Conservation (phyloP, 2,113 vertebrate genomes). For the Rhinogobius similis region DNA sequence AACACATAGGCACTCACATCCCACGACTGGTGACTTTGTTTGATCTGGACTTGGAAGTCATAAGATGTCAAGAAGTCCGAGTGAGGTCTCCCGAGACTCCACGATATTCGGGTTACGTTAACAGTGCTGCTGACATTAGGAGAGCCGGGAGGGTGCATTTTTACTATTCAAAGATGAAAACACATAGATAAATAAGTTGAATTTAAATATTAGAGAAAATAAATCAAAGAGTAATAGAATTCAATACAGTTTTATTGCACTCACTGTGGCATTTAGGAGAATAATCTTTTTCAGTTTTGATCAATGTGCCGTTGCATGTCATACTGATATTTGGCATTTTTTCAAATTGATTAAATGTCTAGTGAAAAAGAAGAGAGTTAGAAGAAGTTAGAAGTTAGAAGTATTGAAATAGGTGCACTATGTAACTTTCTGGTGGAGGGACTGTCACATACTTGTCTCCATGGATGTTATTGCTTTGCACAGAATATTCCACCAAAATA, state of each 20-base stretch:
- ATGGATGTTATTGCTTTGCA: too few relatives aligned
- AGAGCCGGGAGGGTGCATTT: slow-evolving; percentile 60
- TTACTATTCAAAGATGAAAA: slow-evolving; percentile 52
- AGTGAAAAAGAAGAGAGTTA: neutral
- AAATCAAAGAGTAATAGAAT: neutral
- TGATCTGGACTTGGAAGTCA: slow-evolving; percentile 62
- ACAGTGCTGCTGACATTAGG: slow-evolving; percentile 35
- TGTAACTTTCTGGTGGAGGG: too few relatives aligned
- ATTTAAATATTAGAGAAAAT: neutral
- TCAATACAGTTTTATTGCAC: slow-evolving; percentile 3
- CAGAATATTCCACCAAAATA: too few relatives aligned
- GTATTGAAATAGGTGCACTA: neutral
- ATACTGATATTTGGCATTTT: slow-evolving; percentile 11
- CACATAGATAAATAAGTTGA: neutral
- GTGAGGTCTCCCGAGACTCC: slow-evolving; percentile 41
- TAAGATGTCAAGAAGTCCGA: fast-evolving
- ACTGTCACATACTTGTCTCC: neutral
- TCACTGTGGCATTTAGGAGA: neutral
- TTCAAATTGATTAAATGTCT: slow-evolving; percentile 6
- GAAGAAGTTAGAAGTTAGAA: neutral
- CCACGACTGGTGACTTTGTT: slow-evolving; percentile 33
- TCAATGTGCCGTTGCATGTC: slow-evolving; percentile 35
- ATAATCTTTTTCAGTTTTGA: slow-evolving; percentile 18
- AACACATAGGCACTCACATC: slow-evolving; percentile 43
- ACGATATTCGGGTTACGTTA: slow-evolving; percentile 42